Evolutionary conservation across 1,140 invertebrate species (phyloP).

Genomic region (Vanessa atalanta): DNA sequence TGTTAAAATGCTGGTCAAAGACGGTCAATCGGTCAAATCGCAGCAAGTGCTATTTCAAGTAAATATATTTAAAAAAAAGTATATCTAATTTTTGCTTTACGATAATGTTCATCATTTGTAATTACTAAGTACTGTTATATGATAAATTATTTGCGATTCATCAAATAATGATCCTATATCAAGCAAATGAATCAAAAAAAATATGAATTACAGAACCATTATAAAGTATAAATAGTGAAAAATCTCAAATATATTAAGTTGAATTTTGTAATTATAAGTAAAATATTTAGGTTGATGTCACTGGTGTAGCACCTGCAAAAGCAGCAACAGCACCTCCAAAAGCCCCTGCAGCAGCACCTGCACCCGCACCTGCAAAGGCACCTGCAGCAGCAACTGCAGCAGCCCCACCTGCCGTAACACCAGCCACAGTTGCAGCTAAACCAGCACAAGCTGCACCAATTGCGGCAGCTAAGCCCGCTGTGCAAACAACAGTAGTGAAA

Average conservation of each 20-base stretch:
- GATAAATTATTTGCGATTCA: no score
- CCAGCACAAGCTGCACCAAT: slow-evolving; percentile 46
- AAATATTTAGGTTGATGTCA: slow-evolving; percentile 56
- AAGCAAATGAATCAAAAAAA: no score
- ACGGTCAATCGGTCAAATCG: slow-evolving; percentile 94
- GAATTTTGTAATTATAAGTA: neutral
- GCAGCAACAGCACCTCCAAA: slow-evolving; percentile 41
- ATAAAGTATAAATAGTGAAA: no score
- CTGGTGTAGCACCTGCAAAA: slow-evolving; percentile 58
- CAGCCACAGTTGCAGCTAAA: slow-evolving; percentile 34
- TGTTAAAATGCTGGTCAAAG: slow-evolving; percentile 91
- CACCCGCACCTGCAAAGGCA: slow-evolving; percentile 58
- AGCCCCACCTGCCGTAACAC: slow-evolving; percentile 54
- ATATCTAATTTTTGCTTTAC: no score
- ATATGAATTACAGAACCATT: no score
- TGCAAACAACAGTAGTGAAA: slow-evolving; percentile 64
- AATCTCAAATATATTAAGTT: no score
- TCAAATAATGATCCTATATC: no score
- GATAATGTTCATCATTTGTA: no score
- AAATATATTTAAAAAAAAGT: slow-evolving; percentile 2
- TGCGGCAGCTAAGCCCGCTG: slow-evolving; percentile 53
- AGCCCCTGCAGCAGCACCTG: slow-evolving; percentile 45
- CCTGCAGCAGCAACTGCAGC: slow-evolving; percentile 70
- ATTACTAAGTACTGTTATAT: no score
- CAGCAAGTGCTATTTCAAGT: slow-evolving; percentile 89